phyloP scores from a whole-genome alignment of 2,888 invertebrate genomes.

The Phytoseiulus persimilis region DNA sequence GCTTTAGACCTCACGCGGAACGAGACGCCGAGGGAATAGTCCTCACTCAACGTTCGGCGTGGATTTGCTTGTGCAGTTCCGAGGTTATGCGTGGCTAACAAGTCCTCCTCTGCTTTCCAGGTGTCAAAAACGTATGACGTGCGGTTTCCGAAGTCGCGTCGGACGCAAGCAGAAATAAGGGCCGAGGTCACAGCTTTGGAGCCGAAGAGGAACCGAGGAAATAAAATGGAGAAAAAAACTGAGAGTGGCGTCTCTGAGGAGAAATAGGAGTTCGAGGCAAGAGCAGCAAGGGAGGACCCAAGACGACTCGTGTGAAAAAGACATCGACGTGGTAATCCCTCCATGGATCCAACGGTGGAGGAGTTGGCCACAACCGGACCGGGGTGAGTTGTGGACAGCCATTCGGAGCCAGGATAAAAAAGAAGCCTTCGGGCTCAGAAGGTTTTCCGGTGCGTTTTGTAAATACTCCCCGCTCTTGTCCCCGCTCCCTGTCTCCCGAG shows the following conservation, averaged over 20 bases:
- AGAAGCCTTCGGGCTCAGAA: neutral
- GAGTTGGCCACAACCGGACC: neutral
- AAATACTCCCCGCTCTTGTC: neutral
- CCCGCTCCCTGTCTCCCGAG: neutral
- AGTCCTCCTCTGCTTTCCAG: neutral
- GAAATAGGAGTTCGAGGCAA: neutral
- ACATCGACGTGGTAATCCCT: slow-evolving; percentile 31
- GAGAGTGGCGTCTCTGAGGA: neutral
- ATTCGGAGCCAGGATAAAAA: neutral
- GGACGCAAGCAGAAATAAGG: neutral
- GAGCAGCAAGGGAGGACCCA: neutral
- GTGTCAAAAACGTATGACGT: neutral
- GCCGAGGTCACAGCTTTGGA: neutral
- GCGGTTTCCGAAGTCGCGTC: neutral
- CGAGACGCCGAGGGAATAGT: too few species aligned
- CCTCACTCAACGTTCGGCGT: too few species aligned
- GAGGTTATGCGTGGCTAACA: neutral
- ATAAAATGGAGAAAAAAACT: neutral
- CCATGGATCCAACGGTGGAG: neutral
- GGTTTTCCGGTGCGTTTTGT: neutral
- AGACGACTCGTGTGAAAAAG: neutral
- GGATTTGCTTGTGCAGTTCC: neutral
- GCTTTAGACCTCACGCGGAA: too few species aligned
- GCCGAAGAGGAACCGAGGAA: neutral
- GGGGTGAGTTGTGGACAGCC: slow-evolving; percentile 18